Conservation (phyloP, 2,888 invertebrate species). For the Dioctria linearis region DNA sequence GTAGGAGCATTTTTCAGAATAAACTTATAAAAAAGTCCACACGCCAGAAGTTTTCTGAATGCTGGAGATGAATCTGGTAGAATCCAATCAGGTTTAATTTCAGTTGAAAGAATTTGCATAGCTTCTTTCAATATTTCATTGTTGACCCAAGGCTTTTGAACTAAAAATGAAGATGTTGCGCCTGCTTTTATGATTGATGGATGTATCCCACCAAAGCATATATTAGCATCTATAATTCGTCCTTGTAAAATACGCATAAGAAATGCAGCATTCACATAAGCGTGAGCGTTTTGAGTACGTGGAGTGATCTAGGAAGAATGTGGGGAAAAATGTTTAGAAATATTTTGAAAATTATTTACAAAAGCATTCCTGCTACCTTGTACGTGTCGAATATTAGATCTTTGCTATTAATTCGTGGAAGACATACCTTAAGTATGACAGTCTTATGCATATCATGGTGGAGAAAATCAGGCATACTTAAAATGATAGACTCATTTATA, state of each 20-base stretch:
- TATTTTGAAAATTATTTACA: conserved; percentile 19
- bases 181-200: conserved; percentile 73
- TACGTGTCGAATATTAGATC: conserved; percentile 72
- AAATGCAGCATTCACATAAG: conserved; percentile 81
- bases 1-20: conserved; percentile 73
- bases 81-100: conserved; percentile 76
- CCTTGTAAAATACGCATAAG: conserved; percentile 72
- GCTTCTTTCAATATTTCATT: conserved; percentile 72
- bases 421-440: conserved; percentile 74
- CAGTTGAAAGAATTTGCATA: conserved; percentile 72
- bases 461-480: conserved; percentile 71
- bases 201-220: conserved; percentile 77
- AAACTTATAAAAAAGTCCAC: conserved; percentile 82
- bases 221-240: conserved; percentile 66
- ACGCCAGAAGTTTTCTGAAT: conserved; percentile 78
- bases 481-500: background rate
- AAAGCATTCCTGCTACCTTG: conserved; percentile 59
- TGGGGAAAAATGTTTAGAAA: background rate
- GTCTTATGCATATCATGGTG: conserved; percentile 75
- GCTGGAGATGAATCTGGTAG: conserved; percentile 77
- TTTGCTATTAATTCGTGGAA: conserved; percentile 68
- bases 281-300: conserved; percentile 79
- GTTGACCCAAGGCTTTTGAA: conserved; percentile 71
- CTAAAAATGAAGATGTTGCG: conserved; percentile 68
- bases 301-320: conserved; percentile 70